Conservation (phyloP, 2,113 vertebrate genomes). For the Mesocricetus auratus region DNA sequence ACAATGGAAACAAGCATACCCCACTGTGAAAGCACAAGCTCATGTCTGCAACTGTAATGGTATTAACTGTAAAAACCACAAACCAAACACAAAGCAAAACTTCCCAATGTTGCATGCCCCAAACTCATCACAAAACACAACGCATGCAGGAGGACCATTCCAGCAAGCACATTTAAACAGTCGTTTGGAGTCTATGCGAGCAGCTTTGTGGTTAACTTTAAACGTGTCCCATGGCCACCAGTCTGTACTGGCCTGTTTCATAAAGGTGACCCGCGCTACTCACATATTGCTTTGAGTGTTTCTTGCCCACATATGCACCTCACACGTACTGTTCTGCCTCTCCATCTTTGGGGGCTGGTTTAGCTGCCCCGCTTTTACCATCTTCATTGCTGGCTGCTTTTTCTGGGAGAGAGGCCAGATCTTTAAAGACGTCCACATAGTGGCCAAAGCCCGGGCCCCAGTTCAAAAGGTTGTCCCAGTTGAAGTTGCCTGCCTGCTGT, state of each 20-base stretch:
- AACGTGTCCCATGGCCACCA: constrained; percentile 82
- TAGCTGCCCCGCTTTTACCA: constrained; percentile 90
- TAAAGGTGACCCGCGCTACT: constrained; percentile 75
- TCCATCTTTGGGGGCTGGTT: constrained; percentile 92
- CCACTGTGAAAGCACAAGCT: constrained; percentile 79
- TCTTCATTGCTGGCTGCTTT: constrained; percentile 91
- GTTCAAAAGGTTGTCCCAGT: constrained; percentile 99
- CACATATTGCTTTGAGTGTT: constrained; percentile 76
- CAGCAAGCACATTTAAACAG: constrained; percentile 83
- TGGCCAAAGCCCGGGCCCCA: constrained; percentile 98
- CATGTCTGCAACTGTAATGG: constrained; percentile 79
- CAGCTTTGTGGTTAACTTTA: constrained; percentile 89
- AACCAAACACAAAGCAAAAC: constrained; percentile 84
- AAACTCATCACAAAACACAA: constrained; percentile 82
- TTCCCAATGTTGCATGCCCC: constrained; percentile 85
- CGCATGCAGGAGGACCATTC: constrained; percentile 87
- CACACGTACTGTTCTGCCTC: constrained; percentile 98
- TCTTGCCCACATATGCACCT: constrained; percentile 68
- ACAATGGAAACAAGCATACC: constrained; percentile 81
- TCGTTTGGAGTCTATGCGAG: constrained; percentile 85
- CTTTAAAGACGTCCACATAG: constrained; percentile 98
- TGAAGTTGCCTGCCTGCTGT: constrained; percentile 92
- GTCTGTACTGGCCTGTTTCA: constrained; percentile 84
- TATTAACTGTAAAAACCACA: constrained; percentile 84
- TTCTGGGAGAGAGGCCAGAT: constrained; percentile 97